These are phyloP conservation scores for Didymodactylos carnosus DNA, from an alignment of 2,888 invertebrate species.

Conservation along the genomic window DNA sequence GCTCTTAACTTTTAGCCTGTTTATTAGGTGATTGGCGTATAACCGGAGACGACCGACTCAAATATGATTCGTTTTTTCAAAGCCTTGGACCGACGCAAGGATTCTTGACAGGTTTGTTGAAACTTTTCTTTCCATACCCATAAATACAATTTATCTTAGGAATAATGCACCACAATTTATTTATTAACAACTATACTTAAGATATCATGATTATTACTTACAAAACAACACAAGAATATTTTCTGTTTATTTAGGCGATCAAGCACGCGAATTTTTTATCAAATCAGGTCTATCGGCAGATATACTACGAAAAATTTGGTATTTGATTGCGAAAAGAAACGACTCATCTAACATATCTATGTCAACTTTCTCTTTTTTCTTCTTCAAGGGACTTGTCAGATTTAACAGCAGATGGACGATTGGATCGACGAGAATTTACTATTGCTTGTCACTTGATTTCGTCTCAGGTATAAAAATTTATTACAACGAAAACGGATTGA, in stretches of 20 bases:
- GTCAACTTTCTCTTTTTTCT: background rate
- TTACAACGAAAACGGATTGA: background rate
- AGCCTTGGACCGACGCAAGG: background rate
- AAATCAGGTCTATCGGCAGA: conserved; percentile 30
- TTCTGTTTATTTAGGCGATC: conserved; percentile 21
- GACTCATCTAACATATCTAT: background rate
- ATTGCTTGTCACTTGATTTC: conserved; percentile 30
- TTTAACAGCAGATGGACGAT: conserved; percentile 33
- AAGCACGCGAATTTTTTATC: conserved; percentile 32
- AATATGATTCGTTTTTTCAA: background rate
- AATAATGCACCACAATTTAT: no score
- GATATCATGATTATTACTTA: background rate
- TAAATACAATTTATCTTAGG: no score
- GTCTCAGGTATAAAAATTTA: conserved; percentile 20
- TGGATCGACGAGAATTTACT: conserved; percentile 34
- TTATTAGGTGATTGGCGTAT: background rate
- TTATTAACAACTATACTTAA: no score
- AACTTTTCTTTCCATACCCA: no score
- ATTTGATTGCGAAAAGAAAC: no score
- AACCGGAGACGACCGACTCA: background rate
- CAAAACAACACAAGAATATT: background rate
- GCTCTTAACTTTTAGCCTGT: no score
- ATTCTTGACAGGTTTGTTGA: background rate
- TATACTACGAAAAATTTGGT: conserved; percentile 34
- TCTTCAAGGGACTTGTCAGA: conserved; percentile 29